phyloP scores from a whole-genome alignment of 2,113 vertebrate genomes.

The Lophura nycthemera region DNA sequence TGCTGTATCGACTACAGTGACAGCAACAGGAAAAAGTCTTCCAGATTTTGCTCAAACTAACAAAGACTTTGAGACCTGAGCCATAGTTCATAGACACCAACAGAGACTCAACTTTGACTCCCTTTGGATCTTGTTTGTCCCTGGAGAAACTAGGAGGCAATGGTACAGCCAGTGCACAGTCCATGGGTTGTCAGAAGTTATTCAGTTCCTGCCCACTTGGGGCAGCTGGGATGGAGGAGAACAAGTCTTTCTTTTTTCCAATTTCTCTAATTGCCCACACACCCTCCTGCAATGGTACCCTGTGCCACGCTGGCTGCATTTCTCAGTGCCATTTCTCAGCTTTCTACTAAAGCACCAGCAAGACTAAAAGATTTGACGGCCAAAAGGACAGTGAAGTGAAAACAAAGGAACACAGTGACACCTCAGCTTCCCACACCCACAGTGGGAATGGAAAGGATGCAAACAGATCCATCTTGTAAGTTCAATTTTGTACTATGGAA shows the following conservation, averaged over 20 bases:
- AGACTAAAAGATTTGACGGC: background rate
- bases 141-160: background rate
- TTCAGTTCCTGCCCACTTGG: background rate
- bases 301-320: background rate
- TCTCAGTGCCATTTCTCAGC: background rate
- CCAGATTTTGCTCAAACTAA: background rate
- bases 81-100: background rate
- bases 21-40: background rate
- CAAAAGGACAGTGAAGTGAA: background rate
- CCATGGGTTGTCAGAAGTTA: rapidly evolving
- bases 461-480: background rate
- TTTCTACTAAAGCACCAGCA: background rate
- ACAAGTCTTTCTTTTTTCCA: background rate
- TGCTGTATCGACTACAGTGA: background rate
- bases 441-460: background rate
- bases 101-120: background rate
- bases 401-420: background rate
- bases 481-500: background rate
- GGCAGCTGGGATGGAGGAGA: background rate
- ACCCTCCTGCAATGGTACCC: rapidly evolving
- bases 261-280: background rate
- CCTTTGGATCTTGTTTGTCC: background rate
- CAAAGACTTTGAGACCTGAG: background rate
- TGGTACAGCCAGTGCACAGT: background rate
- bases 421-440: background rate